These are phyloP conservation scores for Petaurus breviceps DNA, from an alignment of 2,113 vertebrate genomes.

Conservation along the genomic window DNA sequence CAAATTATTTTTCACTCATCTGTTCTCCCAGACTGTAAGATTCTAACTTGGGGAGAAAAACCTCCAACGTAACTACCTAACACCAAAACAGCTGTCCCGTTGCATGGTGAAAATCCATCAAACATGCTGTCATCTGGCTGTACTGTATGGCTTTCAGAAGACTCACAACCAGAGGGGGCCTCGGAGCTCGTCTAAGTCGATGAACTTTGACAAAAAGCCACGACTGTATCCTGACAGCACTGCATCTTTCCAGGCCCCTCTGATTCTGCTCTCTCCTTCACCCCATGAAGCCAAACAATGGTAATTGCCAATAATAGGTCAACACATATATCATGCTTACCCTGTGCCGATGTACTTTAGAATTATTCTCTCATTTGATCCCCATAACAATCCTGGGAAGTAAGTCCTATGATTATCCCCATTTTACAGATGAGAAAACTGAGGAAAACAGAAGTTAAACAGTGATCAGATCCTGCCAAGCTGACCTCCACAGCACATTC, in stretches of 20 bases:
- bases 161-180: not conserved
- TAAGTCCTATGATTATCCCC: too few relatives aligned
- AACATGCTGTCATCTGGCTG: not conserved
- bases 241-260: not conserved
- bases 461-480: too few relatives aligned
- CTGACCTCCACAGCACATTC: too few relatives aligned
- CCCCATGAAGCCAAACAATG: not conserved
- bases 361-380: too few relatives aligned
- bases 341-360: too few relatives aligned
- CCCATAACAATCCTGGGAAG: too few relatives aligned
- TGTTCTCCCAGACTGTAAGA: slow-evolving; percentile 58
- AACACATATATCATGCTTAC: not conserved
- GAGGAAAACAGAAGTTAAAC: too few relatives aligned
- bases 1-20: slow-evolving; percentile 44
- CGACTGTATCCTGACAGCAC: fast-evolving
- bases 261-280: not conserved
- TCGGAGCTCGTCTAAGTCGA: not conserved
- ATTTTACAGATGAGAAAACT: too few relatives aligned
- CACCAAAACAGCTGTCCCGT: not conserved
- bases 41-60: not conserved
- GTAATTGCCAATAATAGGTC: not conserved
- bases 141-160: not conserved
- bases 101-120: not conserved
- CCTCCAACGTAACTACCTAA: not conserved
- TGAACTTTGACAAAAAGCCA: not conserved